These are phyloP conservation scores for Pseudotriccus pelzelni DNA, from an alignment of 2,797 vertebrate species.

Conservation along the genomic window DNA sequence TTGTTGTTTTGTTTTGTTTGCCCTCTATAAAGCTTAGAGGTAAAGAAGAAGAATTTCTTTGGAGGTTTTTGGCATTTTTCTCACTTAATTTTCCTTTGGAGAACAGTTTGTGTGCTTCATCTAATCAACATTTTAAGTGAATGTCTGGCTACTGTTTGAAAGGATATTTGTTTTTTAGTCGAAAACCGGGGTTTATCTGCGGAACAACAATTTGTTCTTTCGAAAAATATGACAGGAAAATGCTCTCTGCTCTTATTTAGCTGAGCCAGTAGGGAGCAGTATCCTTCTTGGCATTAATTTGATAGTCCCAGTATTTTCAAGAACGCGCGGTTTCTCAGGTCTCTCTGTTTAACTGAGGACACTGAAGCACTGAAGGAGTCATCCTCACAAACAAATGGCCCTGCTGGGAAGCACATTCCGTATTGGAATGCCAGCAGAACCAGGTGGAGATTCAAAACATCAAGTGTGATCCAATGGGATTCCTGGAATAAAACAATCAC, in stretches of 20 bases:
- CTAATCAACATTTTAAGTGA: not conserved
- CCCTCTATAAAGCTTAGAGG: not conserved
- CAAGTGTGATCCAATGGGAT: not conserved
- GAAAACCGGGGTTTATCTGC: not conserved
- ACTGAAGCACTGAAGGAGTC: conserved; percentile 44
- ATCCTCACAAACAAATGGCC: conserved; percentile 62
- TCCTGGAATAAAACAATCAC: not conserved
- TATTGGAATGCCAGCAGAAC: conserved; percentile 59
- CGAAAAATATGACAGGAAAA: not conserved
- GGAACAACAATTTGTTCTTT: not conserved
- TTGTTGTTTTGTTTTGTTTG: not conserved
- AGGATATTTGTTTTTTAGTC: not conserved
- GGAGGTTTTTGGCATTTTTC: not conserved
- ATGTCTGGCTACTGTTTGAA: accelerated
- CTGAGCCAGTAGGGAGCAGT: conserved; percentile 70
- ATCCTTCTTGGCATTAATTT: conserved; percentile 62
- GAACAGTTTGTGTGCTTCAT: not conserved
- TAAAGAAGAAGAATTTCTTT: not conserved
- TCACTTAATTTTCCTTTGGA: not conserved
- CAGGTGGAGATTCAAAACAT: conserved; percentile 46
- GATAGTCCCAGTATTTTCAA: conserved; percentile 23
- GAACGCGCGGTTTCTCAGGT: not conserved
- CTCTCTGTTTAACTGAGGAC: conserved; percentile 30
- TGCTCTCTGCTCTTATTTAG: not conserved
- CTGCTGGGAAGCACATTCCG: conserved; percentile 53